Percentiles rank a stretch among this genome's conserved stretches.
phyloP scores from a whole-genome alignment of 2,113 vertebrate species.

The Ailuropoda melanoleuca region DNA sequence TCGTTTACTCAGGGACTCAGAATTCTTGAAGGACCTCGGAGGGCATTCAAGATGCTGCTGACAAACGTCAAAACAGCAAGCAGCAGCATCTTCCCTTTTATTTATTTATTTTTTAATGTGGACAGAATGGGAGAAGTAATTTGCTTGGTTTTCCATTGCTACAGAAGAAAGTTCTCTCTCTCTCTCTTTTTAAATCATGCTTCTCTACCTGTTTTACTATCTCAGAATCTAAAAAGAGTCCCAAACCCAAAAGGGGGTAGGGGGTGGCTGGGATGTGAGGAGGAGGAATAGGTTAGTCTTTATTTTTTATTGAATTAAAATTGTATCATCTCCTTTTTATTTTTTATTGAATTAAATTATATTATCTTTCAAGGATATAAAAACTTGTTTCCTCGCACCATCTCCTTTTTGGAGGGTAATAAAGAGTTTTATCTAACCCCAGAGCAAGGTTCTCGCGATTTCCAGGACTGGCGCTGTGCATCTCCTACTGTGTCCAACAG shows the following conservation, averaged over 20 bases:
- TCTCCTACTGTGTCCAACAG: conserved; percentile 82
- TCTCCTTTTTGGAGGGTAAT: conserved; percentile 46
- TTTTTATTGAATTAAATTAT: conserved; percentile 35
- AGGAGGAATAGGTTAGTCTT: background rate
- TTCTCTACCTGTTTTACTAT: background rate
- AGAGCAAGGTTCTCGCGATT: conserved; percentile 34
- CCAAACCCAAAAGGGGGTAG: background rate
- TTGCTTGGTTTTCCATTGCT: background rate
- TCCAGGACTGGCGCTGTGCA: conserved; percentile 70
- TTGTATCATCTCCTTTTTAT: background rate
- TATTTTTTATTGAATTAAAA: conserved; percentile 18
- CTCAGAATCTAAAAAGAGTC: background rate
- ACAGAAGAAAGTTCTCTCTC: background rate
- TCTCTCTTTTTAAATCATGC: background rate
- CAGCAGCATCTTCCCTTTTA: background rate
- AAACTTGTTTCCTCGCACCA: background rate
- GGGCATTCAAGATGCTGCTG: background rate
- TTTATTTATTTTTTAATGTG: background rate
- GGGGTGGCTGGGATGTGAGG: background rate
- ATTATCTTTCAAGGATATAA: conserved; percentile 31
- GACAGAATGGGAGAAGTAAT: background rate
- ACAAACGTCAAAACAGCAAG: background rate
- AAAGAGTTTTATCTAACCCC: conserved; percentile 61
- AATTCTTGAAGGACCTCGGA: background rate
- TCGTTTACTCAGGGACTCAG: background rate